Base-by-base conservation (phyloP, 2,888 invertebrate species). In the Acanthosoma haemorrhoidale region DNA sequence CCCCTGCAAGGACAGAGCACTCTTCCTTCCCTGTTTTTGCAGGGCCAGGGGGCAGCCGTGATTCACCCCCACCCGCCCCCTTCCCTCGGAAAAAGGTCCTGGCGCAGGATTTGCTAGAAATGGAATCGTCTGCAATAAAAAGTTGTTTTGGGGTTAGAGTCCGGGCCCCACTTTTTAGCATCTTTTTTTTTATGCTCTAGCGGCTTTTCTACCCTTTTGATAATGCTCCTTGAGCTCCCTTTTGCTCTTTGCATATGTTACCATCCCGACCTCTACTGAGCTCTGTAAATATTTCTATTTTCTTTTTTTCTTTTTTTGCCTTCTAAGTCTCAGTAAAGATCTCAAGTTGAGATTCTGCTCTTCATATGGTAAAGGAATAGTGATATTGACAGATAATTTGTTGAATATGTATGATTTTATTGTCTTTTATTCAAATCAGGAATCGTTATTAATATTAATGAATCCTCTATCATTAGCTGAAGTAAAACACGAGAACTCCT, bases 181-280 rank as follows among this genome's bases (percentile, higher is more conserved):
- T 51, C 21, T 51, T 51, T 51, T 51, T 43, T 43, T 25, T 51
- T n/a, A 25, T 25, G 25, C 51, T 51, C 51, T n/a, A 51, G 21
- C 51, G 51, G 51, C 21, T 51, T 51, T 51, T 51, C 51, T 25
- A 25, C 51, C 51, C 51, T 51, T 51, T 51, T 51, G 51, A 51
- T 51, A 25, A 51, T 51, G 51, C 25, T 51, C 29, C 51, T 51
- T 5, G 51, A 51, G 51, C 51, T n/a, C n/a, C 25, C 25, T 4
- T 25, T 11, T n/a, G 25, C n/a, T n/a, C 29, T 51, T 51, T 25
- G 51, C 51, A 51, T 51, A 51, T 51, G 25, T n/a, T 25, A 51
- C 29, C n/a, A n/a, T n/a, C 43, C 2, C 18, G 51, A n/a, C n/a
- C 51, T 51, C 51, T n/a, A 8, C n/a, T 51, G 13, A 51, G 25